phyloP scores from a whole-genome alignment of 2,113 vertebrate species.

The Microtus ochrogaster region DNA sequence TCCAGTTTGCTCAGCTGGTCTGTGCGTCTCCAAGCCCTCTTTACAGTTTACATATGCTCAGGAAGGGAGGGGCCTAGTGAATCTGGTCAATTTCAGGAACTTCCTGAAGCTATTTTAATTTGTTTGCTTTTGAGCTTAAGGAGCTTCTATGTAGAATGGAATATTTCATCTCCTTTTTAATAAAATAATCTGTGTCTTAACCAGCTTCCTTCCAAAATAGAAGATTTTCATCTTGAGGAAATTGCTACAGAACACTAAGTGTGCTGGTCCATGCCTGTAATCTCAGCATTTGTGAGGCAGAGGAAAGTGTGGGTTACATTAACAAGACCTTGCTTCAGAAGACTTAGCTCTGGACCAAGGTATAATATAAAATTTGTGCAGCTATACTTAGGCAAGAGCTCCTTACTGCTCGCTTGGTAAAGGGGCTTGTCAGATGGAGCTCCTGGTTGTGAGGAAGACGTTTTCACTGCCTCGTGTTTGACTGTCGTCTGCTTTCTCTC shows the following conservation, averaged over 20 bases:
- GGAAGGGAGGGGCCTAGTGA: background rate
- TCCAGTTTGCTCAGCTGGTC: background rate
- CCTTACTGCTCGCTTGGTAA: background rate
- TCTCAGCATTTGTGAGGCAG: background rate
- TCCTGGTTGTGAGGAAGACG: background rate
- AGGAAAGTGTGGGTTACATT: background rate
- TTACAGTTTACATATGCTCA: background rate
- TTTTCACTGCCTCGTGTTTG: background rate
- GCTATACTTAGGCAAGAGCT: background rate
- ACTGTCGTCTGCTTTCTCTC: constrained; percentile 56
- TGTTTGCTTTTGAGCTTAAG: background rate
- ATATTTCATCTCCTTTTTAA: background rate
- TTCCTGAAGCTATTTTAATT: background rate
- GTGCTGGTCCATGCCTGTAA: background rate
- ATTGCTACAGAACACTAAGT: background rate
- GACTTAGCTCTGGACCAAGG: background rate
- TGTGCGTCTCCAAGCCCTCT: background rate
- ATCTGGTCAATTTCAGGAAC: background rate
- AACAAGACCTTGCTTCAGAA: background rate
- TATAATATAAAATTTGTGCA: background rate
- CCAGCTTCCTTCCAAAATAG: background rate
- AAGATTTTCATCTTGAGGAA: background rate
- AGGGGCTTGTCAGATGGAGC: background rate
- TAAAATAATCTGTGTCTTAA: background rate
- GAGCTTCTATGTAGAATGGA: background rate